Evolutionary conservation across 2,113 vertebrate genomes (phyloP).

Genomic region (Podarcis cretensis): DNA sequence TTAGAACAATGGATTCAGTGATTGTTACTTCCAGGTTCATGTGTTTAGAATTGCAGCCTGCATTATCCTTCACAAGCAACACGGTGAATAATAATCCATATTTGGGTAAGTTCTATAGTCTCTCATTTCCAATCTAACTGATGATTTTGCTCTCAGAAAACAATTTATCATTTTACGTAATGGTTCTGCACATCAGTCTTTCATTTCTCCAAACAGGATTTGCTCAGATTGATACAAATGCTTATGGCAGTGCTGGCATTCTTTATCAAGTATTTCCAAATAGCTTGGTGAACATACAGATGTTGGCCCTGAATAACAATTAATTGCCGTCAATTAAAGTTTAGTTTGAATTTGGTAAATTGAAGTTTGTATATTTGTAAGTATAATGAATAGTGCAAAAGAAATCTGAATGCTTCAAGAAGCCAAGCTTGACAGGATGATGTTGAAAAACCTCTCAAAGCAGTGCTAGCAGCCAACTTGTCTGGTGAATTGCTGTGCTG

Average conservation of each 20-base stretch:
- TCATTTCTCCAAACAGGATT: not conserved
- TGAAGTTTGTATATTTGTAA: not conserved
- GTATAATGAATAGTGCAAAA: constrained; percentile 25
- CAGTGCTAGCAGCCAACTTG: not conserved
- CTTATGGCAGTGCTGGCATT: constrained; percentile 52
- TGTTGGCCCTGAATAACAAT: constrained; percentile 41
- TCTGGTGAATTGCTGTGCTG: not conserved
- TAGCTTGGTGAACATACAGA: constrained; percentile 36
- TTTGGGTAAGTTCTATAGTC: not conserved
- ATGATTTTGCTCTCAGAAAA: not conserved
- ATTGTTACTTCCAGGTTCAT: not conserved
- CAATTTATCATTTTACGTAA: not conserved
- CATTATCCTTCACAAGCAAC: not conserved
- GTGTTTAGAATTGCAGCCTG: not conserved
- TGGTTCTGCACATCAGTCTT: not conserved
- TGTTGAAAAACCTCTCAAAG: constrained; percentile 4
- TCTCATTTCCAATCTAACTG: not conserved
- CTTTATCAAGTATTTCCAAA: not conserved
- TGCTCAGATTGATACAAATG: constrained; percentile 32
- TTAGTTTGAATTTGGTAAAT: constrained; percentile 34
- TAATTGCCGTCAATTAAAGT: not conserved
- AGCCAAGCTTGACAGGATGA: not conserved
- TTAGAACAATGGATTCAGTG: not conserved
- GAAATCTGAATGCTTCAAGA: constrained; percentile 28
- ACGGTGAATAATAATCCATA: not conserved